Conservation (phyloP, 2,797 vertebrate genomes). For the Perodicticus potto region DNA sequence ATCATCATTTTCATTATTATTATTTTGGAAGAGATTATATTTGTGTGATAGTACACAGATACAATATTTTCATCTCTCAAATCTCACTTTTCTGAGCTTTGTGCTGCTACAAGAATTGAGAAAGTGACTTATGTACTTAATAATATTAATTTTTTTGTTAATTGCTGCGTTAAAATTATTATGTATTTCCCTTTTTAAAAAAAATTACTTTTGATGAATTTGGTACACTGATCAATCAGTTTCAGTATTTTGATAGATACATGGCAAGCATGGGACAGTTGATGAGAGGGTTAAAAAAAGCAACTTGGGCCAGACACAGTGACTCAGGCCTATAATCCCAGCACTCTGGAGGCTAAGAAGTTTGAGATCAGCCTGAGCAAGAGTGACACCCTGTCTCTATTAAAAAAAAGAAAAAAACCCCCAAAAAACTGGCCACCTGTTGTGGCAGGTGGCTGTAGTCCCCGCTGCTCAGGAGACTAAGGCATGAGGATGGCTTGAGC, state of each 20-base stretch:
- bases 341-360: too few relatives aligned
- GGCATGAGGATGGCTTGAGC: too few relatives aligned
- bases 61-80: not conserved
- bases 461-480: too few relatives aligned
- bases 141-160: not conserved
- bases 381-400: too few relatives aligned
- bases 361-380: too few relatives aligned
- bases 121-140: not conserved
- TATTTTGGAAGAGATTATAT: conserved; percentile 15
- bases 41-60: not conserved
- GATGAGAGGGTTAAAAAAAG: not conserved
- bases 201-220: not conserved
- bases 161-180: not conserved
- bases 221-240: not conserved
- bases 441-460: too few relatives aligned
- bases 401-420: too few relatives aligned
- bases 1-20: not conserved
- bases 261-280: not conserved
- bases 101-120: not conserved
- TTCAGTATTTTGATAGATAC: not conserved
- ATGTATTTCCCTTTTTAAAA: not conserved
- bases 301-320: too few relatives aligned
- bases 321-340: too few relatives aligned
- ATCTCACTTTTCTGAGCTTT: not conserved
- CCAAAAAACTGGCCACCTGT: too few relatives aligned